A percentile compares a stretch with the other conserved stretches of the same genome.
These are phyloP conservation scores for Euwallacea similis DNA, from an alignment of 1,140 invertebrate species.

Conservation along the genomic window DNA sequence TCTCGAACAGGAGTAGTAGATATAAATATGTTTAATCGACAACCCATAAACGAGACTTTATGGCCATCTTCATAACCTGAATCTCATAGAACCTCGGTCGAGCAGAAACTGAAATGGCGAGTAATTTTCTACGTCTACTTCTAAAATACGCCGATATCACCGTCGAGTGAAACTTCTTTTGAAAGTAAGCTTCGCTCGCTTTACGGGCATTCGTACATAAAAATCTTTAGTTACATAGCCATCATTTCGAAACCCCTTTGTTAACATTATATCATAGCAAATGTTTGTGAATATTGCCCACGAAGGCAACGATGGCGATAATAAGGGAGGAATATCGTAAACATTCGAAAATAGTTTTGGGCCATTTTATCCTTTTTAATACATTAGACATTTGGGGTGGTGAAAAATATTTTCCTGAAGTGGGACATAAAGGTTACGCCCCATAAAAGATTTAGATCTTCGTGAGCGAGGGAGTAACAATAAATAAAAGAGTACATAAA, in stretches of 20 bases:
- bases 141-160: background rate
- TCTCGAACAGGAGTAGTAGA: too few relatives aligned
- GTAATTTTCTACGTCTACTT: slow-evolving; percentile 1
- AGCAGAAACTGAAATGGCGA: background rate
- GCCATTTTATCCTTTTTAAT: too few relatives aligned
- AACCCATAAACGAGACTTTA: background rate
- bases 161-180: background rate
- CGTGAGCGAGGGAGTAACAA: too few relatives aligned
- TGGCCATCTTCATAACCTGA: background rate
- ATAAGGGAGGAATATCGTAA: slow-evolving; percentile 5
- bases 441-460: too few relatives aligned
- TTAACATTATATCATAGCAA: slow-evolving; percentile 2
- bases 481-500: too few relatives aligned
- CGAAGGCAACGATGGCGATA: background rate
- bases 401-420: too few relatives aligned
- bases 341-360: background rate
- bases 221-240: slow-evolving; percentile 5
- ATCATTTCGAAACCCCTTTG: background rate
- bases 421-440: too few relatives aligned
- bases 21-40: too few relatives aligned
- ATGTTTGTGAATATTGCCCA: background rate
- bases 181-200: background rate
- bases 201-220: slow-evolving; percentile 2
- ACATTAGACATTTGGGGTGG: too few relatives aligned
- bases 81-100: background rate